phyloP scores from a whole-genome alignment of 2,888 invertebrate species.

The Orchestes rusci region DNA sequence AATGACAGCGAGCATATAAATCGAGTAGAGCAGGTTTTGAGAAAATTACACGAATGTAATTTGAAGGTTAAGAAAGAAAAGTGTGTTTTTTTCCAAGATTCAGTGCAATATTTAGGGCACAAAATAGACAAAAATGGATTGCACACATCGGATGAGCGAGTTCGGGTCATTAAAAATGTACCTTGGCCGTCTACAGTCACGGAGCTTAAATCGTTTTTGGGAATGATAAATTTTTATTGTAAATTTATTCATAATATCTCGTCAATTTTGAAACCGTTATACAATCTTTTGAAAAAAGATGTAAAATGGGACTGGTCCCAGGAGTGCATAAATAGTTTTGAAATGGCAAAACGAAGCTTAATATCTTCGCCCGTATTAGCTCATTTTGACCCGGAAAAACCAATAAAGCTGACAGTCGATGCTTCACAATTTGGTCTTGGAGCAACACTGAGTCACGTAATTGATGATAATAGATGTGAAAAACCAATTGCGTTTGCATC shows the following conservation, averaged over 20 bases:
- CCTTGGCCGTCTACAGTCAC: not conserved
- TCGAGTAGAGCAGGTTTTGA: constrained; percentile 1
- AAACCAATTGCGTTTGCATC: constrained; percentile 9
- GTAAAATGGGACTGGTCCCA: not conserved
- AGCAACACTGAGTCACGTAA: constrained; percentile 9
- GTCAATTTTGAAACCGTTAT: not conserved
- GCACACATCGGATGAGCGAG: constrained; percentile 4
- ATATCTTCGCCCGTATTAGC: constrained; percentile 4
- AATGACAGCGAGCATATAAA: not conserved
- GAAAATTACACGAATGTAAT: not conserved
- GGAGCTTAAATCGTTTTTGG: constrained; percentile 30
- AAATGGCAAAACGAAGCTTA: constrained; percentile 5
- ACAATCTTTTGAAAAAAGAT: not conserved
- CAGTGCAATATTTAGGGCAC: not conserved
- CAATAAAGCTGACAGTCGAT: constrained; percentile 7
- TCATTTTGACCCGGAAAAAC: constrained; percentile 8
- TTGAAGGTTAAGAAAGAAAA: constrained; percentile 1
- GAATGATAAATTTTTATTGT: constrained; percentile 31
- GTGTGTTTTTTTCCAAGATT: not conserved
- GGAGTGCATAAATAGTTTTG: not conserved
- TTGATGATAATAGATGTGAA: constrained; percentile 1
- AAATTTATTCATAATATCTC: not conserved
- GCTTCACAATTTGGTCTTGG: constrained; percentile 7
- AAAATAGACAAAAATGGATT: not conserved
- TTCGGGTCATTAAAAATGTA: constrained; percentile 20